Percentiles rank a stretch among this genome's conserved stretches.
Conservation (phyloP, 2,113 vertebrate genomes). For the Leptosomus discolor region DNA sequence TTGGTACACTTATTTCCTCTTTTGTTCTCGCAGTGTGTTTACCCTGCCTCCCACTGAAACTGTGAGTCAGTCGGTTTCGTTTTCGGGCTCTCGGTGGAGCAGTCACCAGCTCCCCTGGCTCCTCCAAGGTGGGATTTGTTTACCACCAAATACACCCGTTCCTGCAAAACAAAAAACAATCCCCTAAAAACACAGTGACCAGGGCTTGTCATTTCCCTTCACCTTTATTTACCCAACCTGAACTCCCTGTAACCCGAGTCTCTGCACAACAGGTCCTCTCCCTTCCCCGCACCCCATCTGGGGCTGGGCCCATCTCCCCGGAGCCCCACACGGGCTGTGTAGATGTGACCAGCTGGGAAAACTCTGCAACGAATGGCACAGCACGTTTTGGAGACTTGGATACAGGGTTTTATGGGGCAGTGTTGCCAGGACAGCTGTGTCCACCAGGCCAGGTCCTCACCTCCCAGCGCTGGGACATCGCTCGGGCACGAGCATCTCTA, state of each 20-base stretch:
- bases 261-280: not conserved
- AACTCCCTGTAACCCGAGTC: not conserved
- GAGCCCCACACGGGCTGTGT: rapidly evolving
- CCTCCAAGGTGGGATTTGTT: not conserved
- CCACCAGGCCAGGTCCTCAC: not conserved
- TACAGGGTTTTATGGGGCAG: not conserved
- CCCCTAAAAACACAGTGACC: not conserved
- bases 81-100: not conserved
- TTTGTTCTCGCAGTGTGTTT: not conserved
- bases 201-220: not conserved
- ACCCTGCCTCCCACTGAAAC: conserved; percentile 10
- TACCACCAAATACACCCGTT: not conserved
- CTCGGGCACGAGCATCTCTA: not conserved
- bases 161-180: not conserved
- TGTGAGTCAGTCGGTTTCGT: conserved; percentile 45
- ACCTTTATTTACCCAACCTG: not conserved
- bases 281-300: not conserved
- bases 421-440: not conserved
- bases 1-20: not conserved
- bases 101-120: rapidly evolving
- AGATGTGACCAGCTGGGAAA: not conserved
- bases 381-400: not conserved
- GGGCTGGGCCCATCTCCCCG: not conserved
- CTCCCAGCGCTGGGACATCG: not conserved
- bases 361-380: rapidly evolving